Evolutionary conservation across 2,888 invertebrate genomes (phyloP).

Genomic region (Prosapia bicincta): DNA sequence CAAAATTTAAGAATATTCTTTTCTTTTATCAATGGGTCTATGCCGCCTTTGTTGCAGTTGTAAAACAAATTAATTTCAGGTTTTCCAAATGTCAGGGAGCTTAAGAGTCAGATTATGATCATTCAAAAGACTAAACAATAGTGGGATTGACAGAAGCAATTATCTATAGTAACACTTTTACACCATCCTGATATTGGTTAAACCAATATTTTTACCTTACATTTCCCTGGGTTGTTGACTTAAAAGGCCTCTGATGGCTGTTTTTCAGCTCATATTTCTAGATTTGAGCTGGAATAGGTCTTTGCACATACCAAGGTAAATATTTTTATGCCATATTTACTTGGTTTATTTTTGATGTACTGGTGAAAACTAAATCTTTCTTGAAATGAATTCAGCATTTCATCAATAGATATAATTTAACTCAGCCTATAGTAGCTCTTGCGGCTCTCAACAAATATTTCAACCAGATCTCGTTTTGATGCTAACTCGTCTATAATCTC

Average conservation of each 20-base stretch:
- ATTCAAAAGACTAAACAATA: too few relatives aligned
- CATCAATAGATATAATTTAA: constrained; percentile 34
- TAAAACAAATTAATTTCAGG: too few relatives aligned
- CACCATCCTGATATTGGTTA: not conserved
- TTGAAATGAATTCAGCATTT: constrained; percentile 37
- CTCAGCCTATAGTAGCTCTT: too few relatives aligned
- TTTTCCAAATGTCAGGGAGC: too few relatives aligned
- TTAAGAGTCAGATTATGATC: too few relatives aligned
- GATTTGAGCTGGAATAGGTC: constrained; percentile 22
- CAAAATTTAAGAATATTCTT: too few relatives aligned
- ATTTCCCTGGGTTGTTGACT: constrained; percentile 14
- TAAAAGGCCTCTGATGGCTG: constrained; percentile 26
- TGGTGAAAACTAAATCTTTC: constrained; percentile 37
- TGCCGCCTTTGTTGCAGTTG: too few relatives aligned
- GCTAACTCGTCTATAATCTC: too few relatives aligned
- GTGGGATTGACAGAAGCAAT: too few relatives aligned
- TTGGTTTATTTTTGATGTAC: constrained; percentile 40
- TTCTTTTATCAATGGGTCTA: too few relatives aligned
- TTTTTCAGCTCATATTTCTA: constrained; percentile 27
- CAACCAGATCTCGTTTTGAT: too few relatives aligned
- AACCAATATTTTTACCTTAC: constrained; percentile 24
- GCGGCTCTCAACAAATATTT: too few relatives aligned
- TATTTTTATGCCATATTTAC: constrained; percentile 40
- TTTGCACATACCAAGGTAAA: constrained; percentile 36
- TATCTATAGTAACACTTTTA: not conserved